phyloP scores from a whole-genome alignment of 2,797 vertebrate species.

The Avahi laniger region DNA sequence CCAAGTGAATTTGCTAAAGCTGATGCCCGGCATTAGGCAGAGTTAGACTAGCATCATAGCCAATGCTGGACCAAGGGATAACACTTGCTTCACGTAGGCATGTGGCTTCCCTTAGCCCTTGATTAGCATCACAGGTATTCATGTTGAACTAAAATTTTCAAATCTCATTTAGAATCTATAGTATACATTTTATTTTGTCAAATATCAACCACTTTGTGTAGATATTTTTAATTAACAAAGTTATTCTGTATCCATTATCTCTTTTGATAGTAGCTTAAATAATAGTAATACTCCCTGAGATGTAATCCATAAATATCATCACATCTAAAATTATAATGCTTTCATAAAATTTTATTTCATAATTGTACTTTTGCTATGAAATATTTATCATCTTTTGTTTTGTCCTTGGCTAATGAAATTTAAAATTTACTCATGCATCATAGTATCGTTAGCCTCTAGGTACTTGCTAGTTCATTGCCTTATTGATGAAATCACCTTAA shows the following conservation, averaged over 20 bases:
- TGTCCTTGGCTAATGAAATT: slow-evolving; percentile 59
- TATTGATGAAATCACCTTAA: slow-evolving; percentile 48
- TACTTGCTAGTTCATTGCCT: slow-evolving; percentile 31
- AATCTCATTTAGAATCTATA: neutral
- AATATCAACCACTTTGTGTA: neutral
- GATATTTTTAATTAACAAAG: neutral
- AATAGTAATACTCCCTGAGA: neutral
- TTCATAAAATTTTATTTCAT: neutral
- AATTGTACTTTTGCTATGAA: slow-evolving; percentile 35
- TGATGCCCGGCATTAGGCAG: neutral
- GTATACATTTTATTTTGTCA: neutral
- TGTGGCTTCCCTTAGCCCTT: neutral
- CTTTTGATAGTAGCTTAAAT: neutral
- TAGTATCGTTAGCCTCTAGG: slow-evolving; percentile 23
- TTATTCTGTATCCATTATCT: neutral
- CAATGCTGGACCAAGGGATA: accelerated
- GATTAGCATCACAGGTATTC: neutral
- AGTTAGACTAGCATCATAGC: neutral
- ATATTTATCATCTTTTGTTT: neutral
- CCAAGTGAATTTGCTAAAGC: neutral
- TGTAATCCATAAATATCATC: neutral
- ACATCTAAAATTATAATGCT: neutral
- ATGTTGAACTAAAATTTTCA: neutral
- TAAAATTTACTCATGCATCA: slow-evolving; percentile 33
- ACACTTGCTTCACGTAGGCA: neutral